These are phyloP conservation scores for Sarcophaga peregrina DNA, from an alignment of 1,140 invertebrate species.

Conservation along the genomic window DNA sequence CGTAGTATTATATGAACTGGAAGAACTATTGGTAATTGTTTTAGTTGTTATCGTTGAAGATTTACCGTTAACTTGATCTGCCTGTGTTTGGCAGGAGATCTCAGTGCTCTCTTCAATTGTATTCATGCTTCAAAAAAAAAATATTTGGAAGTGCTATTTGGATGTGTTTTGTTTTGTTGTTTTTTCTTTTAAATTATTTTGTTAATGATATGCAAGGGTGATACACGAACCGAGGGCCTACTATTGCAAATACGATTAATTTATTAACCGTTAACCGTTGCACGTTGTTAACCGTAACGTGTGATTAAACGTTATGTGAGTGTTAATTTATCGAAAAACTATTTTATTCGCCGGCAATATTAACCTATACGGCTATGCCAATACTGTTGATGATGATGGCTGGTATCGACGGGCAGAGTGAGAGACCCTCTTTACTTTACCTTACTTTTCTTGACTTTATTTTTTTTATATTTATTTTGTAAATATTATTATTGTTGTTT, in stretches of 20 bases:
- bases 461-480: no score
- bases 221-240: neutral
- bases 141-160: neutral
- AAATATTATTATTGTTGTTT: no score
- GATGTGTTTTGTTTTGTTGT: neutral
- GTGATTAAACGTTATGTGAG: constrained; percentile 26
- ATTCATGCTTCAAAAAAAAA: constrained; percentile 31
- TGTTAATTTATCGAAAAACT: neutral
- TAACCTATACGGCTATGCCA: neutral
- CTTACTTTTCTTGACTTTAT: neutral
- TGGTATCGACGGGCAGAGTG: neutral
- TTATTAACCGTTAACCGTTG: constrained; percentile 11
- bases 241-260: neutral
- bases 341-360: neutral
- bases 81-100: constrained; percentile 4
- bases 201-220: neutral
- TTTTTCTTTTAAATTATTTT: neutral
- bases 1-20: constrained; percentile 26
- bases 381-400: neutral
- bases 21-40: constrained; percentile 38
- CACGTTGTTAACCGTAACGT: constrained; percentile 10
- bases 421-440: neutral
- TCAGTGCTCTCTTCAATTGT: constrained; percentile 38
- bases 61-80: constrained; percentile 48
- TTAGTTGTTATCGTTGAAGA: constrained; percentile 45